Evolutionary conservation across 2,113 vertebrate genomes (phyloP), one percentile per base, ranked within the genome.

Genomic region (Pollimyrus isidori): DNA sequence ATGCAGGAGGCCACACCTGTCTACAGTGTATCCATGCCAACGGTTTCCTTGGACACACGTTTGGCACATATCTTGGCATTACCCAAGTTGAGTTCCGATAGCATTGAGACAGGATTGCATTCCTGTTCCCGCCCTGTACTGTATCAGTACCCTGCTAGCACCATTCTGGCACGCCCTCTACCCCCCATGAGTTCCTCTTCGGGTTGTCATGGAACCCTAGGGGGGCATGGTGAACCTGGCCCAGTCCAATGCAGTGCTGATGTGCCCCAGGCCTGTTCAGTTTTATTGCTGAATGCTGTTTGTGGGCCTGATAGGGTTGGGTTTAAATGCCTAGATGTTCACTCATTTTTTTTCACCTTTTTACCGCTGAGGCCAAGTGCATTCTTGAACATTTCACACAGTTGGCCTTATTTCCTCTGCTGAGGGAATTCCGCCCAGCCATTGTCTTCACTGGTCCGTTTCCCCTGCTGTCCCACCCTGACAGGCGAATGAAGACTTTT

Each of bases 91-190:
- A 35, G 30, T 87, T 50, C 50, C 26, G 4, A 10, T 35, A 35
- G 50, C 50, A 86, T 1, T 56, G 85, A 86, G 49, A 56, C 30
- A 39, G 35, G 83, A 87, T 35, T 7, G 49, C 48, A 1, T 15
- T 50, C 15, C 50, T 35, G 23, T 56, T 56, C 50, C 13, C 1
- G 0, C 50, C 26, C 48, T 87, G 85, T 87, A 87, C 85, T 87
- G 85, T 39, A 87, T 87, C 85, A 87, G 85, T 87, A 87, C 85
- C 85, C 23, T 56, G 23, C n/a, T 49, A 52, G 30, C 26, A 11
- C 13, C 26, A 42, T n/a, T 15, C 11, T 30, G 26, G 39, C 11
- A 1, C 85, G 19, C n/a, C 15, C 46, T 53, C 26, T 56, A 49
- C 23, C 48, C 35, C n/a, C n/a, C 23, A 19, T n/a, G 26, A 7